phyloP scores from a whole-genome alignment of 2,113 vertebrate genomes.

The Pantherophis guttatus region DNA sequence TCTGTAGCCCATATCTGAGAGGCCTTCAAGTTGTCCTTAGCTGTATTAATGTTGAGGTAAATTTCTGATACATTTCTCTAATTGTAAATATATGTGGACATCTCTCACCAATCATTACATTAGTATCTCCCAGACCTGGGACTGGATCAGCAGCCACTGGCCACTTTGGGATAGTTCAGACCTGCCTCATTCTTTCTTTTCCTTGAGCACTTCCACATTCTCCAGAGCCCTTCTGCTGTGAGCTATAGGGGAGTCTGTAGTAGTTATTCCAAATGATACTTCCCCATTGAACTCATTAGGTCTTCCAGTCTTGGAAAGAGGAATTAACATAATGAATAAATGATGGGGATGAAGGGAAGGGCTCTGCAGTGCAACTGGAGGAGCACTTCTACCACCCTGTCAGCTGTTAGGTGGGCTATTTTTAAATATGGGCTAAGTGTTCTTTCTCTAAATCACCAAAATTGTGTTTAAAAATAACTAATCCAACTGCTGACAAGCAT shows the following conservation, averaged over 20 bases:
- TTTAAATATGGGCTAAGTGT: background rate
- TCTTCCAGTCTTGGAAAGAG: background rate
- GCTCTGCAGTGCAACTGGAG: background rate
- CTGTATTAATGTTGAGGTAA: background rate
- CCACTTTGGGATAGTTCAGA: background rate
- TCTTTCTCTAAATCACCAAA: background rate
- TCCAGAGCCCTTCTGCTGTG: background rate
- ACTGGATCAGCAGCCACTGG: background rate
- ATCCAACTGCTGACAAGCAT: background rate
- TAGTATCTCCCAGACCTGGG: background rate
- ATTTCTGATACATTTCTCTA: background rate
- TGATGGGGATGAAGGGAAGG: background rate
- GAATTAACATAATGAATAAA: background rate
- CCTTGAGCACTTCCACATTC: background rate
- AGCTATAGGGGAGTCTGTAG: background rate
- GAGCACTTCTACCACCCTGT: background rate
- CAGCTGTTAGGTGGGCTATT: background rate
- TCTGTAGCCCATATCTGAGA: background rate
- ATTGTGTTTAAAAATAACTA: background rate
- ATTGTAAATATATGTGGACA: background rate
- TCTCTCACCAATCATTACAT: background rate
- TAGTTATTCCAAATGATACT: background rate
- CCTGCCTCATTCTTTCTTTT: background rate
- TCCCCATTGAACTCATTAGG: background rate
- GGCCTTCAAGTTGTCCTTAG: background rate